Percentiles rank a stretch among this genome's conserved stretches.
Evolutionary conservation across 1,140 invertebrate genomes (phyloP).

Genomic region (Cataglyphis hispanica): DNA sequence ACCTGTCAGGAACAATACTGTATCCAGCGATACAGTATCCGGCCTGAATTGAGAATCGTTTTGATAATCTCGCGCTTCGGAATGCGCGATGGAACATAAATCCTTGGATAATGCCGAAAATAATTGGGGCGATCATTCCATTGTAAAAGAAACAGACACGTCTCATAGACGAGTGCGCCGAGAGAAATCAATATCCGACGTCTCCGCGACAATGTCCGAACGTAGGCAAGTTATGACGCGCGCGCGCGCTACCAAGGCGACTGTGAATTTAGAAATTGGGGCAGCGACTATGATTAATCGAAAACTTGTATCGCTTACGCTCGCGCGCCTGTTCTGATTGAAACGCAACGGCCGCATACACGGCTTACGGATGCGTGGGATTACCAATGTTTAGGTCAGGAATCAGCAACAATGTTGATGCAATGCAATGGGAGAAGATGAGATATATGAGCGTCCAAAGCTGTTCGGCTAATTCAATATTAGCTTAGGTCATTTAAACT

Average conservation of each 20-base stretch:
- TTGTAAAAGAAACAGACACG: conserved; percentile 34
- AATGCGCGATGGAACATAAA: neutral
- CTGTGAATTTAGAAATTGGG: conserved; percentile 60
- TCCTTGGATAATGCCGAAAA: neutral
- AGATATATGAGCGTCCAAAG: neutral
- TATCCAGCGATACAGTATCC: too few relatives aligned
- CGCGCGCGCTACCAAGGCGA: conserved; percentile 60
- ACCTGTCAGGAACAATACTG: neutral
- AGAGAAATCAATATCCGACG: conserved; percentile 69
- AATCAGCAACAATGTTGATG: conserved; percentile 8
- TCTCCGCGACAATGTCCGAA: conserved; percentile 55
- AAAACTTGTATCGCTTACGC: conserved; percentile 59
- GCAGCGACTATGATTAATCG: conserved; percentile 54
- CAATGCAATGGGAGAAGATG: neutral
- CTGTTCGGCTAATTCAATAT: neutral
- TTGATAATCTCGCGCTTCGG: conserved; percentile 10
- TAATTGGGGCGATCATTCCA: conserved; percentile 38
- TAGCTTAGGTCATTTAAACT: neutral
- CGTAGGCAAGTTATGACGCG: conserved; percentile 64
- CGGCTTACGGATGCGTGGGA: neutral
- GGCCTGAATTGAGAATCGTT: neutral
- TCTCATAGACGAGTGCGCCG: neutral
- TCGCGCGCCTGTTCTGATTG: neutral
- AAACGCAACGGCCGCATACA: neutral
- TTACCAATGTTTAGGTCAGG: conserved; percentile 5